These are phyloP conservation scores for Oncorhynchus clarkii DNA, from an alignment of 2,113 vertebrate genomes.

Conservation along the genomic window DNA sequence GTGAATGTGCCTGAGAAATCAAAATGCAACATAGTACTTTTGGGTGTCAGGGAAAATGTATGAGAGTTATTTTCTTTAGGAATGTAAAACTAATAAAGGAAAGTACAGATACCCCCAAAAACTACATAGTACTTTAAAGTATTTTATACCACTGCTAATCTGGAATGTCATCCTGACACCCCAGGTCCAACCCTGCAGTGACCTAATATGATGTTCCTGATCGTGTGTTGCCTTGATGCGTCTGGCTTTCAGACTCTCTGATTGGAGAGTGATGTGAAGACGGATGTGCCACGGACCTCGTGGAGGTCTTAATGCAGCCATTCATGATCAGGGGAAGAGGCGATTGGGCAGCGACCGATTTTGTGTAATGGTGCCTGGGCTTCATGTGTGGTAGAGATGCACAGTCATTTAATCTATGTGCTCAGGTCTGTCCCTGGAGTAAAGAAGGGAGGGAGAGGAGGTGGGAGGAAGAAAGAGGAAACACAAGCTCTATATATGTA, in stretches of 20 bases:
- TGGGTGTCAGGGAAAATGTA: too few species aligned
- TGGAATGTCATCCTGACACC: neutral
- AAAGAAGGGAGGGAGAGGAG: too few species aligned
- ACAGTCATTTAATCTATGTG: slow-evolving; percentile 35
- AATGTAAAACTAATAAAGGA: too few species aligned
- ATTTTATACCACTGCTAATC: neutral
- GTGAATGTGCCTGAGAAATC: too few species aligned
- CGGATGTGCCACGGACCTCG: slow-evolving; percentile 15
- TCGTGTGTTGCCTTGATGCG: neutral
- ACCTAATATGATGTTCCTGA: slow-evolving; percentile 43
- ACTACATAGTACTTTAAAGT: too few species aligned
- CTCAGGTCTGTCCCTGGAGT: too few species aligned
- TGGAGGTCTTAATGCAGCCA: slow-evolving; percentile 12
- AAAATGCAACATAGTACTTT: too few species aligned
- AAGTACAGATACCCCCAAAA: too few species aligned
- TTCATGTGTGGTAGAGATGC: slow-evolving; percentile 26
- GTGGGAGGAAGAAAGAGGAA: neutral
- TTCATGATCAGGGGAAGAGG: neutral
- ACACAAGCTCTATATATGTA: slow-evolving; percentile 22
- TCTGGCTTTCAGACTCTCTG: slow-evolving; percentile 10
- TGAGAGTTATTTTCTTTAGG: too few species aligned
- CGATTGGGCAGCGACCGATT: slow-evolving; percentile 35
- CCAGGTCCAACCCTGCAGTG: neutral
- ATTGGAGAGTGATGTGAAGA: slow-evolving; percentile 9
- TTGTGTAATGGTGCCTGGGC: slow-evolving; percentile 31